These are phyloP conservation scores for Latrodectus hesperus DNA, from an alignment of 2,888 invertebrate genomes.

Conservation along the genomic window DNA sequence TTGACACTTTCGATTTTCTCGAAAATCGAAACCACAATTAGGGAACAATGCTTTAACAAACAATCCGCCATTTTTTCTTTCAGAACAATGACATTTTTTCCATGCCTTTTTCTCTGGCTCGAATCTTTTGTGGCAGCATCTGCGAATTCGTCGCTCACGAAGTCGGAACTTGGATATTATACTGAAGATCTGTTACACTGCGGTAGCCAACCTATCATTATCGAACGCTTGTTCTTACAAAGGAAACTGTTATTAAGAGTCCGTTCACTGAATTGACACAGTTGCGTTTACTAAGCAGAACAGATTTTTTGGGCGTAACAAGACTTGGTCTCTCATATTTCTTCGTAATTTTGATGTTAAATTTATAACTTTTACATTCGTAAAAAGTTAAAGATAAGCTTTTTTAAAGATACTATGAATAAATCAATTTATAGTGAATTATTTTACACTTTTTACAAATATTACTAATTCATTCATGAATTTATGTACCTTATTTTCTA, in stretches of 20 bases:
- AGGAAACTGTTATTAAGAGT: conserved; percentile 27
- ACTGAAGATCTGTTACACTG: conserved; percentile 1
- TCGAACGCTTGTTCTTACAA: conserved; percentile 20
- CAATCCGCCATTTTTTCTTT: conserved; percentile 10
- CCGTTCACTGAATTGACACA: conserved; percentile 1
- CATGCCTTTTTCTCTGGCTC: background rate
- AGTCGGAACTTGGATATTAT: background rate
- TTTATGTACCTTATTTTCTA: no score
- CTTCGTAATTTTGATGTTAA: no score
- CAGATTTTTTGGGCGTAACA: no score
- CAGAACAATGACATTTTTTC: conserved; percentile 38
- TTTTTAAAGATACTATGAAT: no score
- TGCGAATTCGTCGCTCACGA: background rate
- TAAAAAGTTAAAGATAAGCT: no score
- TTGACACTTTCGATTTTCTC: conserved; percentile 20
- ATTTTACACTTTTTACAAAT: no score
- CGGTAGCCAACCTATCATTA: conserved; percentile 38
- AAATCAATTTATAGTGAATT: no score
- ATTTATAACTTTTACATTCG: no score
- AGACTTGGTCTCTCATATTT: no score
- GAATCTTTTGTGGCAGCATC: conserved; percentile 13
- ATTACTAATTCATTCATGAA: no score
- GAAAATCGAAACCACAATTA: conserved; percentile 20
- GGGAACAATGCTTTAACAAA: conserved; percentile 37
- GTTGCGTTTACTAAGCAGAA: background rate